Conservation (phyloP, 2,113 vertebrate species). For the Trematocara marginatum region DNA sequence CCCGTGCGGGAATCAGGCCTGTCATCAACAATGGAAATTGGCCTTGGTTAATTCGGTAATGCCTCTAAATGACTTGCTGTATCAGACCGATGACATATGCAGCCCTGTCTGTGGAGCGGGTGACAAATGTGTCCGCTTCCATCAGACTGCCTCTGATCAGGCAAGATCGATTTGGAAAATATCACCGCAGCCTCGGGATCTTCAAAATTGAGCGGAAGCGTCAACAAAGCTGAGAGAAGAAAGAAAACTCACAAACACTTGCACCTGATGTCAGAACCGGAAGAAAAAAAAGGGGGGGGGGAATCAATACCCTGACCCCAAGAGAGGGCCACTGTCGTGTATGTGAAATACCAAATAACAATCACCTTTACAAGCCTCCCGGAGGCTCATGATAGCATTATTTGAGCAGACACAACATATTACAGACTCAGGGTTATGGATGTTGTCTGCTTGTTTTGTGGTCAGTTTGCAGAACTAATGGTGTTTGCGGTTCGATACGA, state of each 20-base stretch:
- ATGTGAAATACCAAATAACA: conserved; percentile 63
- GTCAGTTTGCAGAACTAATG: conserved; percentile 60
- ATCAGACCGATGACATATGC: not conserved
- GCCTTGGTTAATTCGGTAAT: conserved; percentile 43
- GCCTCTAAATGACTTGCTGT: conserved; percentile 15
- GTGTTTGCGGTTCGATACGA: conserved; percentile 46
- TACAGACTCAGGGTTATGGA: conserved; percentile 26
- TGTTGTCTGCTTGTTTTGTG: conserved; percentile 46
- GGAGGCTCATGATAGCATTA: conserved; percentile 28
- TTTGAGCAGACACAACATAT: conserved; percentile 53
- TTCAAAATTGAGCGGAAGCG: conserved; percentile 44
- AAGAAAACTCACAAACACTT: conserved; percentile 42
- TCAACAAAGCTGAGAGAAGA: conserved; percentile 49
- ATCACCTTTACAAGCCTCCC: conserved; percentile 51
- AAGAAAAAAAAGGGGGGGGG: not conserved
- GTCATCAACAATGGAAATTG: conserved; percentile 37
- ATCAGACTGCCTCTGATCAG: conserved; percentile 56
- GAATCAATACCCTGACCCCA: conserved; percentile 61
- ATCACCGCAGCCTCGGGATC: conserved; percentile 35
- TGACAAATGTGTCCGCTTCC: conserved; percentile 47
- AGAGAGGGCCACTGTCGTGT: conserved; percentile 33
- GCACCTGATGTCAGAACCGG: conserved; percentile 28
- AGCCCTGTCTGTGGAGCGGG: not conserved
- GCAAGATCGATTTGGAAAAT: conserved; percentile 58
- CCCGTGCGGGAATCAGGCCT: not conserved